Percentiles rank a stretch among this genome's conserved stretches.
phyloP scores from a whole-genome alignment of 2,113 vertebrate species.

The Myiozetetes cayanensis region DNA sequence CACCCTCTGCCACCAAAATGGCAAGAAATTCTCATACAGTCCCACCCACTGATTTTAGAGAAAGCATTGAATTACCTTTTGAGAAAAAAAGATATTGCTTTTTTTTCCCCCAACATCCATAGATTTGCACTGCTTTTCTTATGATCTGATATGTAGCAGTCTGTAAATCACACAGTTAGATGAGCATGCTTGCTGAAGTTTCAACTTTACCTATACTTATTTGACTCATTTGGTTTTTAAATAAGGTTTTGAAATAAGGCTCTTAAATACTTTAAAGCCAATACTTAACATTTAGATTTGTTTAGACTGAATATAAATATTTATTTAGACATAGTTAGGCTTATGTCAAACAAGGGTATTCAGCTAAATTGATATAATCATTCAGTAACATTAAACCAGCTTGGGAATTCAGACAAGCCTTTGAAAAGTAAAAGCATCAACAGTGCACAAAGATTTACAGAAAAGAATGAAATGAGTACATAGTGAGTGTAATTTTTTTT shows the following conservation, averaged over 20 bases:
- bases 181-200: neutral
- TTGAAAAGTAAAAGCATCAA: neutral
- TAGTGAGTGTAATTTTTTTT: neutral
- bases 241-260: slow-evolving; percentile 8
- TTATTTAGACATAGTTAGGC: slow-evolving; percentile 15
- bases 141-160: neutral
- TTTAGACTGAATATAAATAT: slow-evolving; percentile 29
- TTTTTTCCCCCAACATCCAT: neutral
- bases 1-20: neutral
- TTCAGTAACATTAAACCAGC: neutral
- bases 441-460: neutral
- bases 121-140: neutral
- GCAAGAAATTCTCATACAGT: neutral
- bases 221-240: neutral
- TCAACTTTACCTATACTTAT: neutral
- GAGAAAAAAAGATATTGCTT: neutral
- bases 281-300: slow-evolving; percentile 21
- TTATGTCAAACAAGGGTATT: neutral
- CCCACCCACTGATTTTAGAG: neutral
- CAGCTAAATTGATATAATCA: slow-evolving; percentile 8
- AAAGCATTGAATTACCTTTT: neutral
- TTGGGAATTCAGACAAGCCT: neutral
- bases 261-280: slow-evolving; percentile 2
- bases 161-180: neutral
- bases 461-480: neutral